A percentile compares a stretch with the other conserved stretches of the same genome.
Evolutionary conservation across 2,113 vertebrate species (phyloP).

Genomic region (Ceyx margarethae): DNA sequence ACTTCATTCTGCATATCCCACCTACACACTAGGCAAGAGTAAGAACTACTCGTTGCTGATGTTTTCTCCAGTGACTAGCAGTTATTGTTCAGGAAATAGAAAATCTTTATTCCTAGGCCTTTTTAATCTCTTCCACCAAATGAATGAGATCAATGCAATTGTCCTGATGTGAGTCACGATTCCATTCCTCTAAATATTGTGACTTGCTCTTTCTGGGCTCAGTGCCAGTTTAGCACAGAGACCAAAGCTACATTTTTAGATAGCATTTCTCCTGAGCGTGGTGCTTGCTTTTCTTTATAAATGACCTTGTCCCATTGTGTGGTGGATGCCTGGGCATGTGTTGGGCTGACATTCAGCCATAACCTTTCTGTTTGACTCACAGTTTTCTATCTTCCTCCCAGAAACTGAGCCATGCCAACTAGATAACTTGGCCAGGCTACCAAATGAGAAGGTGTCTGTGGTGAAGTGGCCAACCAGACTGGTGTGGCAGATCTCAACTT

Average conservation of each 20-base stretch:
- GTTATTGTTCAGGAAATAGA: slow-evolving; percentile 10
- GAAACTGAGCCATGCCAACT: background rate
- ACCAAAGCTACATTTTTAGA: background rate
- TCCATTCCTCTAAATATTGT: background rate
- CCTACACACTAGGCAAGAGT: background rate
- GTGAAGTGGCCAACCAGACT: background rate
- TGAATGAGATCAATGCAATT: background rate
- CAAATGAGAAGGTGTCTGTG: background rate
- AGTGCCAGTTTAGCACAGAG: background rate
- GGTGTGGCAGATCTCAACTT: background rate
- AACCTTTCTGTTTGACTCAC: background rate
- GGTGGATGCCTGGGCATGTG: background rate
- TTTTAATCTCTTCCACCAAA: slow-evolving; percentile 25
- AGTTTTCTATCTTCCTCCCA: background rate
- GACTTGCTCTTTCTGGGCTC: slow-evolving; percentile 19
- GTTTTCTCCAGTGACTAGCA: background rate
- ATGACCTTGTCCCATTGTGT: background rate
- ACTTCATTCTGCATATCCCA: background rate
- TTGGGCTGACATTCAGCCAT: background rate
- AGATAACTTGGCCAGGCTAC: background rate
- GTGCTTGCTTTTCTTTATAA: background rate
- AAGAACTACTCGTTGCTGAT: background rate
- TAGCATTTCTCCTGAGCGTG: background rate
- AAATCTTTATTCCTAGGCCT: slow-evolving; percentile 37
- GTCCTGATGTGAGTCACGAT: slow-evolving; percentile 11